These are phyloP conservation scores for Tineola bisselliella DNA, from an alignment of 2,888 invertebrate genomes.

Conservation along the genomic window DNA sequence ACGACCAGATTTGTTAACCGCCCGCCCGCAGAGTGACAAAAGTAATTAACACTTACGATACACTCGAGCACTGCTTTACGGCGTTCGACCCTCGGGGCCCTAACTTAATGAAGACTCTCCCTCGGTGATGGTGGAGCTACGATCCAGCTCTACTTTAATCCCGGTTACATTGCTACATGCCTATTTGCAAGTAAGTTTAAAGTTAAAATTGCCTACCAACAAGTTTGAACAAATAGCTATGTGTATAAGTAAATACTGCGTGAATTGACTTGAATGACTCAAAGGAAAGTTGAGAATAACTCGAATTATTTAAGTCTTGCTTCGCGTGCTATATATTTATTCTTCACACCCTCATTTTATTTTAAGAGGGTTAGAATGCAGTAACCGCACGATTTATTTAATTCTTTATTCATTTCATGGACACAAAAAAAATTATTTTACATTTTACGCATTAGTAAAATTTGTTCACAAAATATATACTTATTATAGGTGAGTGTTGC, in stretches of 20 bases:
- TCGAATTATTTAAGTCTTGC: neutral
- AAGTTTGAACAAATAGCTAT: neutral
- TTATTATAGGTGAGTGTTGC: no score
- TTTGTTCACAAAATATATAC: no score
- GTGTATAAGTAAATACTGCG: neutral
- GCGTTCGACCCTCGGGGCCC: conserved; percentile 41
- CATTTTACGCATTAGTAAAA: no score
- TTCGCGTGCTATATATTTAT: neutral
- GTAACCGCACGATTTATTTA: conserved; percentile 52
- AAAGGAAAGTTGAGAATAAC: neutral
- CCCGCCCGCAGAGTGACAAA: conserved; percentile 54
- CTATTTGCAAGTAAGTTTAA: neutral
- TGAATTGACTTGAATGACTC: neutral
- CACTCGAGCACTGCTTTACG: conserved; percentile 51
- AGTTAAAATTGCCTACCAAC: neutral
- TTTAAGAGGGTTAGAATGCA: neutral
- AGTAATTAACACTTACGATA: conserved; percentile 64
- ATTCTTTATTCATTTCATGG: conserved; percentile 64
- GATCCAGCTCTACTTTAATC: conserved; percentile 29
- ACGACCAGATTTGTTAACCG: conserved; percentile 54
- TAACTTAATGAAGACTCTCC: conserved; percentile 28
- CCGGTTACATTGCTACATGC: conserved; percentile 23
- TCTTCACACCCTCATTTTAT: neutral
- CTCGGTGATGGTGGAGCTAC: conserved; percentile 34
- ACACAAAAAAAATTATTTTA: no score